These are phyloP conservation scores for Eubucco bourcierii DNA, from an alignment of 2,113 vertebrate genomes.

Conservation along the genomic window DNA sequence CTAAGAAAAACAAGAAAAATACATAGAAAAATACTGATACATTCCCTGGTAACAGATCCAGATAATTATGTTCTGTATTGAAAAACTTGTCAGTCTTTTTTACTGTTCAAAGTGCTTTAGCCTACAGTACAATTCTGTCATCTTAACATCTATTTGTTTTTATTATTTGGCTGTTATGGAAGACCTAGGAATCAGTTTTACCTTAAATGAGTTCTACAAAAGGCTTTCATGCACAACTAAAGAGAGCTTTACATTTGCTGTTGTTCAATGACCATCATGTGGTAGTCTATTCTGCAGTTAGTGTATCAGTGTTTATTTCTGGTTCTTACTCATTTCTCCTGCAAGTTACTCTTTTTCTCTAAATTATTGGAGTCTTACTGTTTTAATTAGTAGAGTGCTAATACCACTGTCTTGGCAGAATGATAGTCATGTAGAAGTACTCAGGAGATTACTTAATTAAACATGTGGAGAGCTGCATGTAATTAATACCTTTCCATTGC, in stretches of 20 bases:
- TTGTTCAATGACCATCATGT: neutral
- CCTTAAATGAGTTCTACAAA: neutral
- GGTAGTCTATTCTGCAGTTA: neutral
- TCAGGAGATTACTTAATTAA: neutral
- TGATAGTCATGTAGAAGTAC: neutral
- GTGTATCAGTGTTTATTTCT: neutral
- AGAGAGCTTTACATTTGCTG: neutral
- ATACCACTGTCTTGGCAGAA: neutral
- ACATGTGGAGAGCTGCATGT: neutral
- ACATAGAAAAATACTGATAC: neutral
- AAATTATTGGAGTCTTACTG: neutral
- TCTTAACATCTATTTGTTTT: neutral
- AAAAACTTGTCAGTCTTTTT: neutral
- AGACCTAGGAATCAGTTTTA: neutral
- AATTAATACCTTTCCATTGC: neutral
- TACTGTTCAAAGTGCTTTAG: neutral
- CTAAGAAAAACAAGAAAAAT: neutral
- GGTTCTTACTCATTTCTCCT: neutral
- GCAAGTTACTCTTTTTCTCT: neutral
- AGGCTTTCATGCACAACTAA: neutral
- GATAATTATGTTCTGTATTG: neutral
- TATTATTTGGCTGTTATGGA: neutral
- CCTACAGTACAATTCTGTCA: neutral
- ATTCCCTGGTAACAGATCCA: neutral
- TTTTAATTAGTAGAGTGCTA: neutral